phyloP scores from a whole-genome alignment of 1,140 invertebrate genomes.

The Trypoxylus dichotomus region DNA sequence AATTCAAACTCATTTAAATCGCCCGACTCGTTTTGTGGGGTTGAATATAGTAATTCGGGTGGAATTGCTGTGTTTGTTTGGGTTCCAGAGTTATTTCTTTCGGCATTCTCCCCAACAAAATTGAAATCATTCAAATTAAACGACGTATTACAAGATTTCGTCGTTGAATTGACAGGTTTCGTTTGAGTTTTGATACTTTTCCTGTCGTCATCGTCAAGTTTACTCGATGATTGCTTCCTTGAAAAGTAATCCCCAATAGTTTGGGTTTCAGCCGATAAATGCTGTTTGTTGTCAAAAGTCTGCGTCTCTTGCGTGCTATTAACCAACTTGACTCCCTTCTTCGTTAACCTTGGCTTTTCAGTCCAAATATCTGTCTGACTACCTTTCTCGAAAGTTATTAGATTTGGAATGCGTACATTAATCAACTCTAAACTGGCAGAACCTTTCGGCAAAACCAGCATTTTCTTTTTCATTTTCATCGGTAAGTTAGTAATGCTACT shows the following conservation, averaged over 20 bases:
- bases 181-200: conserved; percentile 46
- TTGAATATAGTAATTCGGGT: conserved; percentile 34
- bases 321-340: conserved; percentile 44
- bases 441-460: conserved; percentile 38
- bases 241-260: conserved; percentile 49
- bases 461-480: conserved; percentile 38
- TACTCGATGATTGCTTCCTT: conserved; percentile 36
- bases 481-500: neutral
- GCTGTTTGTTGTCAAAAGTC: conserved; percentile 51
- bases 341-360: conserved; percentile 35
- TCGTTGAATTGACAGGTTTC: conserved; percentile 38
- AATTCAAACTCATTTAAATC: conserved; percentile 44
- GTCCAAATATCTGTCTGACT: conserved; percentile 39
- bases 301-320: conserved; percentile 57
- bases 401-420: neutral
- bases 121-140: conserved; percentile 43
- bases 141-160: conserved; percentile 48
- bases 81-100: conserved; percentile 49
- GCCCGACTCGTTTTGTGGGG: conserved; percentile 43
- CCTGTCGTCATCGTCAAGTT: conserved; percentile 28
- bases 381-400: conserved; percentile 38
- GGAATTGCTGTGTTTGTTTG: conserved; percentile 39
- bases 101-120: conserved; percentile 36
- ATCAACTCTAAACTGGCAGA: conserved; percentile 31
- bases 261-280: conserved; percentile 57